These are phyloP conservation scores for Sialis fuliginosa DNA, from an alignment of 2,888 invertebrate species.

Conservation along the genomic window DNA sequence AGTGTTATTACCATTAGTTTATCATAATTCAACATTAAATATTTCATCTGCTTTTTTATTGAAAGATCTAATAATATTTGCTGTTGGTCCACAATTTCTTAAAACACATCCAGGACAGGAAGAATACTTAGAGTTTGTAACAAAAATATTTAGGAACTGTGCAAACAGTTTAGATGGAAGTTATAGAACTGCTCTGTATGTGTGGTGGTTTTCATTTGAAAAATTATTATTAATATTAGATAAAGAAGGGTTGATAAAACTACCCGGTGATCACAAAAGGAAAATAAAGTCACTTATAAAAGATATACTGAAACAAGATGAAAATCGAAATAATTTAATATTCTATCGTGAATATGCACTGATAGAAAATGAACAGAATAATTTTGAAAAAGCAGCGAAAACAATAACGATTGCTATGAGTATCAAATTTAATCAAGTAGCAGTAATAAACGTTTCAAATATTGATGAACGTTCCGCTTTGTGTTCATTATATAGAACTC, in stretches of 20 bases:
- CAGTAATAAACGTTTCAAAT: constrained; percentile 13
- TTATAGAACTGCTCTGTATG: constrained; percentile 34
- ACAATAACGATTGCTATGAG: constrained; percentile 31
- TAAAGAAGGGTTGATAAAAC: constrained; percentile 26
- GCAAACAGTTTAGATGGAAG: constrained; percentile 27
- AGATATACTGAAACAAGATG: constrained; percentile 31
- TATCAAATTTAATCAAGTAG: constrained; percentile 15
- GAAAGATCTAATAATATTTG: constrained; percentile 25
- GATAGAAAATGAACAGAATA: constrained; percentile 35
- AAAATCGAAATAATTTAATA: constrained; percentile 34
- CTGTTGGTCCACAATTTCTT: constrained; percentile 39
- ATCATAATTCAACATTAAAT: constrained; percentile 20
- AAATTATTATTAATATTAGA: constrained; percentile 31
- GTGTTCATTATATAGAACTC: constrained; percentile 25
- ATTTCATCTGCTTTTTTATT: constrained; percentile 21
- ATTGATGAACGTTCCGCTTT: constrained; percentile 20
- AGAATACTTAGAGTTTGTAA: constrained; percentile 34
- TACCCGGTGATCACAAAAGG: constrained; percentile 24
- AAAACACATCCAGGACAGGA: constrained; percentile 40
- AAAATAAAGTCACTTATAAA: constrained; percentile 33
- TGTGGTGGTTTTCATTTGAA: constrained; percentile 46
- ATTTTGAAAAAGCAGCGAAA: constrained; percentile 26
- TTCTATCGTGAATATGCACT: constrained; percentile 45
- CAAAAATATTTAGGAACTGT: constrained; percentile 30
- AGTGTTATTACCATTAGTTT: constrained; percentile 25